Conservation (phyloP, 2,888 invertebrate species). For the Clivina fossor region DNA sequence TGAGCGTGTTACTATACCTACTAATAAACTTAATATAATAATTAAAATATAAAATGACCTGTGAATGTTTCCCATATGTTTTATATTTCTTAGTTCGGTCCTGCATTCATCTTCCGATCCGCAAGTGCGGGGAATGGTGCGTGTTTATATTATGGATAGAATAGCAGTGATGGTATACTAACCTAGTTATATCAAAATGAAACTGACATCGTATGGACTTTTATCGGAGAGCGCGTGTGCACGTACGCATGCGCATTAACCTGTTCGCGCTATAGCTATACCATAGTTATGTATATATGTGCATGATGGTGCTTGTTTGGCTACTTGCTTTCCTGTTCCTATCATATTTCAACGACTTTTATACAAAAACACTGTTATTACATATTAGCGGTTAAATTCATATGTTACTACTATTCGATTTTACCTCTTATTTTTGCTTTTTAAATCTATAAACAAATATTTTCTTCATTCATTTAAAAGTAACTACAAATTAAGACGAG, state of each 20-base stretch:
- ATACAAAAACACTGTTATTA: constrained; percentile 10
- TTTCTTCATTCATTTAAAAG: no score
- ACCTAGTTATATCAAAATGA: constrained; percentile 30
- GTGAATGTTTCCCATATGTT: no score
- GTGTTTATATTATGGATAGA: constrained; percentile 5
- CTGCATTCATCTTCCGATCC: no score
- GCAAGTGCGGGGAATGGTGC: no score
- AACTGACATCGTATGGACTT: constrained; percentile 25
- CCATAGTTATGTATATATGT: constrained; percentile 1
- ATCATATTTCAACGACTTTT: not conserved
- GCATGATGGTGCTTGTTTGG: not conserved
- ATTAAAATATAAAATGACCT: no score
- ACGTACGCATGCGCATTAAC: not conserved
- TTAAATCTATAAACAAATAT: no score
- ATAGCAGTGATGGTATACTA: constrained; percentile 19
- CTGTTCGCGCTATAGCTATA: not conserved
- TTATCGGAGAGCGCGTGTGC: constrained; percentile 2
- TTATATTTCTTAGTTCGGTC: no score
- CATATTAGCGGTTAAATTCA: constrained; percentile 20
- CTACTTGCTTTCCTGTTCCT: not conserved
- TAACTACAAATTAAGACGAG: no score
- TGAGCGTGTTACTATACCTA: no score
- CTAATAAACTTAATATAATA: no score
- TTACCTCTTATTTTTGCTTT: no score
- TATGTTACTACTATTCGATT: no score